These are phyloP conservation scores for Psittacula derbiana DNA, from an alignment of 2,797 vertebrate species.

Conservation along the genomic window DNA sequence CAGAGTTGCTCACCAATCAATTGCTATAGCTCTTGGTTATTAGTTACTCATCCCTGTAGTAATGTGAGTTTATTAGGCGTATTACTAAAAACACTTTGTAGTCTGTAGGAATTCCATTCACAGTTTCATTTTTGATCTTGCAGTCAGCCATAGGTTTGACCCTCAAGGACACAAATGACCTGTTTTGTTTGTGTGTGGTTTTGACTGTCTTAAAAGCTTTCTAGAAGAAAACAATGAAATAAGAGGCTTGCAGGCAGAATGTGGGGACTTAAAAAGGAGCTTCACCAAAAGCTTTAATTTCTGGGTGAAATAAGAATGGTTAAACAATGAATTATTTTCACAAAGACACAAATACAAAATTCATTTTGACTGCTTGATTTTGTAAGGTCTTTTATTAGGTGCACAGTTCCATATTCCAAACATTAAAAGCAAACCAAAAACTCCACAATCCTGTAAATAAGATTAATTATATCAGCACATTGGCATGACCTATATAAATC, in stretches of 20 bases:
- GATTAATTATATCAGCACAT: neutral
- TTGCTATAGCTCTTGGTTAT: neutral
- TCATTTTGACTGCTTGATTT: neutral
- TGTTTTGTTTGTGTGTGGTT: neutral
- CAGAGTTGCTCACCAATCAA: neutral
- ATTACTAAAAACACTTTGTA: neutral
- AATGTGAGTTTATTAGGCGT: neutral
- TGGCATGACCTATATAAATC: neutral
- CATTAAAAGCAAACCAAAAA: neutral
- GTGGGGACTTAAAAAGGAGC: neutral
- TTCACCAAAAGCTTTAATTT: neutral
- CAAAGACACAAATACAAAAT: neutral
- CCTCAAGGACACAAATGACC: neutral
- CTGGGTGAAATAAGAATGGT: neutral
- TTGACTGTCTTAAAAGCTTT: neutral
- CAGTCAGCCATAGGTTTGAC: neutral
- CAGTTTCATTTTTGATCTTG: neutral
- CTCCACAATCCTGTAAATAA: neutral
- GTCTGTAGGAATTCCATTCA: neutral
- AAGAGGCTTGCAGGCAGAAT: neutral
- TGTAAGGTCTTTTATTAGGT: neutral
- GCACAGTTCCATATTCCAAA: neutral
- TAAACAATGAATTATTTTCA: neutral
- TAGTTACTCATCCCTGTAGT: neutral
- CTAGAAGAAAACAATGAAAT: neutral